phyloP scores from a whole-genome alignment of 1,140 invertebrate species.

The Brachionus plicatilis region DNA sequence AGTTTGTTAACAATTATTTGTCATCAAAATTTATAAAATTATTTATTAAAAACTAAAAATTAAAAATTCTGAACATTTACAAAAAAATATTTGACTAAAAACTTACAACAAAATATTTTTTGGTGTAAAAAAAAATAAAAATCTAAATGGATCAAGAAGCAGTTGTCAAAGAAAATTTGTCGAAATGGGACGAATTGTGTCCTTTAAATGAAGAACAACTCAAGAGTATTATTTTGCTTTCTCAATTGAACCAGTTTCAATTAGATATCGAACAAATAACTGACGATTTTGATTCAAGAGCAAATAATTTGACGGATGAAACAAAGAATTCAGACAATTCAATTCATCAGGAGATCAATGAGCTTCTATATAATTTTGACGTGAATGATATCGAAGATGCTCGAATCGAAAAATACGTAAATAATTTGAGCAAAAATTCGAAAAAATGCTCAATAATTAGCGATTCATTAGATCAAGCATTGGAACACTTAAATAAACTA shows the following conservation, averaged over 20 bases:
- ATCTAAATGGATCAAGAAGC: neutral
- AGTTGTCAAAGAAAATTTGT: conserved; percentile 9
- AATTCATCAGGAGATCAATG: conserved; percentile 18
- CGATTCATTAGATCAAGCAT: neutral
- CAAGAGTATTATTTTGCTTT: neutral
- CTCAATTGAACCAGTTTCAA: conserved; percentile 18
- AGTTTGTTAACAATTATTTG: neutral
- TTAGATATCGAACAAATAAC: neutral
- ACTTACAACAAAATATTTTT: neutral
- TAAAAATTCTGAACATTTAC: neutral
- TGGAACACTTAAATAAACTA: neutral
- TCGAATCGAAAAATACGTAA: conserved; percentile 15
- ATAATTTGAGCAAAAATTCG: neutral
- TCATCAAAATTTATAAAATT: too few species aligned
- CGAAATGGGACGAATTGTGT: conserved; percentile 29
- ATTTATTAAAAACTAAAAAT: neutral
- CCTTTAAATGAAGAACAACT: conserved; percentile 5
- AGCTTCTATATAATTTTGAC: conserved; percentile 22
- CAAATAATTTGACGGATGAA: neutral
- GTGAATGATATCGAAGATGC: conserved; percentile 16
- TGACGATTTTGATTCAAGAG: neutral
- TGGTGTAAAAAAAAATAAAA: neutral
- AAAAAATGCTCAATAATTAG: conserved; percentile 26
- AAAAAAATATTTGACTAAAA: neutral
- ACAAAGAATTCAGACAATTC: neutral